Base-by-base conservation (phyloP, 2,888 invertebrate genomes). In the Dendrolimus pini region DNA sequence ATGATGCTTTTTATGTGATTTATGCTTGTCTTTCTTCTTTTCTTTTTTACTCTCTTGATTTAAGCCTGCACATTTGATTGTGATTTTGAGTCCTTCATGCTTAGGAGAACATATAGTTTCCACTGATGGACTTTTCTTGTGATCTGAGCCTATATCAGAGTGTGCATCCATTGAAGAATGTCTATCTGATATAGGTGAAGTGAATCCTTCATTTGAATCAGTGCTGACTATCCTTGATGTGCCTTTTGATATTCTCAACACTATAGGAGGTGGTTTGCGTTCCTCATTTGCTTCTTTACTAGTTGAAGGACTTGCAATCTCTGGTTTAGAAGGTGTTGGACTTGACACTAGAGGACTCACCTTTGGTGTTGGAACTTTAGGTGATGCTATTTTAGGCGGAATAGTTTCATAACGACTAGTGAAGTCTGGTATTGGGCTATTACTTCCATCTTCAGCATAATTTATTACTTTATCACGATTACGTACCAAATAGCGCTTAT, bases 241-340 rank as follows among this genome's bases (percentile, higher is more conserved):
- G 56, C 93, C 93, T 85, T 96, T 95, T 66, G 96, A 96, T 92
- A 97, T 97, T 85, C 97, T 93, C 64, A 97, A 88, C 58, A 97
- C 96, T 74, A 97, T 97, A 41, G 97, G 97, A 54, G 96, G 96
- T 80, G 95, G 94, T 66, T 91, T 91, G 47, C 86, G 78, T 66
- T 90, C 90, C 60, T 90, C 90, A 78, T 77, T 83, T 55, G 80
- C 68, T 58, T 91, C 89, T 75, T 89, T 90, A 71, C 88, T 89
- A 53, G 89, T 89, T 55, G 86, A 87, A 41, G 91, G 91, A 69
- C 91, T 91, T 56, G 78, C 77, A 41, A 86, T 76, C 59, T 87
- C 91, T 61, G 77, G 62, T 70, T 89, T 91, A 42, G 78, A 64
- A 62, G 83, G 76, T 59, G 80, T 70, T 56, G 88, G 88, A 67